Conservation (phyloP, 2,888 invertebrate genomes). For the Synergus laeviventris region DNA sequence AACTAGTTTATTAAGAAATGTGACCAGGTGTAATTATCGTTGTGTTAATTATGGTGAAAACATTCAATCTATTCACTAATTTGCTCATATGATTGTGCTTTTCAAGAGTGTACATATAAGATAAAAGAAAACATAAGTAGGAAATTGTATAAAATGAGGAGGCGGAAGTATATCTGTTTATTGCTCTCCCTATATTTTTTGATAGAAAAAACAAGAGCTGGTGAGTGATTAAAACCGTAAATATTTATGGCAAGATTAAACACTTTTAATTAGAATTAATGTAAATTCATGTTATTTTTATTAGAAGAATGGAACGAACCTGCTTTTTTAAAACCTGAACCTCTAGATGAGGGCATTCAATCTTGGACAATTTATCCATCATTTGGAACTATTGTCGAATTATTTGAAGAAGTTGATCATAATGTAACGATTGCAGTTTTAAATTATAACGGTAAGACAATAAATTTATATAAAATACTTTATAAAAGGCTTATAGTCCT, state of each 20-base stretch:
- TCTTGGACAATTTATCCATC: conserved; percentile 43
- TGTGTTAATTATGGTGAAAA: neutral
- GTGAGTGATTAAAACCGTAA: neutral
- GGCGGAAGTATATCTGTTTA: neutral
- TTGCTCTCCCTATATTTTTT: neutral
- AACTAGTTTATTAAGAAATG: neutral
- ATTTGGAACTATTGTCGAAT: no score
- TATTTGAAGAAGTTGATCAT: conserved; percentile 77
- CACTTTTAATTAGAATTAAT: neutral
- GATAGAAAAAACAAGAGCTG: neutral
- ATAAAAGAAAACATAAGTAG: neutral
- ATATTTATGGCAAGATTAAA: neutral
- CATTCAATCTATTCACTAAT: neutral
- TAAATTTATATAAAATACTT: neutral
- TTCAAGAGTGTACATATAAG: neutral
- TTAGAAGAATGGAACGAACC: conserved; percentile 48
- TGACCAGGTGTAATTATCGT: neutral
- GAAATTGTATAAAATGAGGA: neutral
- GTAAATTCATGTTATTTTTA: neutral
- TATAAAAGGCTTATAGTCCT: neutral
- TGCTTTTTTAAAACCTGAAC: conserved; percentile 50
- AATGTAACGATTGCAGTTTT: conserved; percentile 76
- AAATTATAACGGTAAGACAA: conserved; percentile 75
- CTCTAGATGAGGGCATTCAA: conserved; percentile 43
- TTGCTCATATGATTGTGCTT: no score